Evolutionary conservation across 1,140 invertebrate species (phyloP).

Genomic region (Melipona quadrifasciata): DNA sequence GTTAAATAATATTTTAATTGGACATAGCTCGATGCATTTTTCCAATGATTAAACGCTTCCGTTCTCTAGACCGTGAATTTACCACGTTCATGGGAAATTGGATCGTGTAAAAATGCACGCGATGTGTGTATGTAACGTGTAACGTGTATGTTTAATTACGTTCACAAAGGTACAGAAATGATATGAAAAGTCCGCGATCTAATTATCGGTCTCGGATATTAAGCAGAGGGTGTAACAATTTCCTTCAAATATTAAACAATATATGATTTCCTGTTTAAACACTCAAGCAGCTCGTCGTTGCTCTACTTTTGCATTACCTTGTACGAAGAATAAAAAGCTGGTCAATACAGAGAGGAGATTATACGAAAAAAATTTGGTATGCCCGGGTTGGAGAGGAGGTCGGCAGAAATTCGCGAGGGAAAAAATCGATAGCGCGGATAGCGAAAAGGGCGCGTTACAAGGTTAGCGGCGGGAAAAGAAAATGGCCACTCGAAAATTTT

Average conservation of each 20-base stretch:
- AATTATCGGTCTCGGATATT: too few species aligned
- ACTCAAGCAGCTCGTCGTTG: neutral
- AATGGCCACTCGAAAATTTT: neutral
- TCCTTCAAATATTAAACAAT: neutral
- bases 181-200: too few species aligned
- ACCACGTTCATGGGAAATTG: too few species aligned
- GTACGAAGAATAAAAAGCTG: too few species aligned
- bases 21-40: neutral
- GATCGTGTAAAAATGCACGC: too few species aligned
- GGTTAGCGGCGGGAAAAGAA: neutral
- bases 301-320: neutral
- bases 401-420: constrained; percentile 4
- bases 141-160: too few species aligned
- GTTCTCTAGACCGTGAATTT: neutral
- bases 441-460: neutral
- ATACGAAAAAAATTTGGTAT: neutral
- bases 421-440: constrained; percentile 1
- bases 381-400: neutral
- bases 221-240: too few species aligned
- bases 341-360: neutral
- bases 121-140: too few species aligned
- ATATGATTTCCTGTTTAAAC: neutral
- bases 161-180: too few species aligned
- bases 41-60: neutral
- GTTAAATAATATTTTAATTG: neutral